phyloP scores from a whole-genome alignment of 2,113 vertebrate species.

The Setophaga kirtlandii region DNA sequence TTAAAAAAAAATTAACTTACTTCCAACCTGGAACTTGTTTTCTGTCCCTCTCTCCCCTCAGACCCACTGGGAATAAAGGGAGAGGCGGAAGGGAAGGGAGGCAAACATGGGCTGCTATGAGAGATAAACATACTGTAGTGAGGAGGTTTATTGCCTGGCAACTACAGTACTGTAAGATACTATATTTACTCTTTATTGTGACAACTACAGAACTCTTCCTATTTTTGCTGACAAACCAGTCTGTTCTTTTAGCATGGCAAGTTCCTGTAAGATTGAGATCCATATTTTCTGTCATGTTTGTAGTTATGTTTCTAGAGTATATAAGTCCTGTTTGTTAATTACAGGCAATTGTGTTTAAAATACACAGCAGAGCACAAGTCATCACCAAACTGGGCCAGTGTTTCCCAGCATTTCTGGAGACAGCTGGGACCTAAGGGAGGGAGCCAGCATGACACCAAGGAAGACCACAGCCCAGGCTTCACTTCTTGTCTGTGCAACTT shows the following conservation, averaged over 20 bases:
- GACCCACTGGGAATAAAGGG: background rate
- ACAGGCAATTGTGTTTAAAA: background rate
- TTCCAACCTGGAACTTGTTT: background rate
- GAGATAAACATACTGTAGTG: background rate
- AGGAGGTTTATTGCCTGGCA: constrained; percentile 40
- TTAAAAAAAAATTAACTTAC: background rate
- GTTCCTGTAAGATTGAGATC: background rate
- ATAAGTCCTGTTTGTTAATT: background rate
- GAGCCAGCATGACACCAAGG: background rate
- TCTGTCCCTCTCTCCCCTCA: background rate
- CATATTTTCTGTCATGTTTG: background rate
- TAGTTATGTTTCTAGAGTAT: background rate
- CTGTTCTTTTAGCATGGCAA: background rate
- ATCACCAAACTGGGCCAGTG: background rate
- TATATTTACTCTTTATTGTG: constrained; percentile 24
- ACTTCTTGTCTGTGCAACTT: background rate
- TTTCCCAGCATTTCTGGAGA: background rate
- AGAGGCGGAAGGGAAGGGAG: background rate
- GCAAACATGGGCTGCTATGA: background rate
- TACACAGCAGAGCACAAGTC: background rate
- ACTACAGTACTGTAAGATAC: background rate
- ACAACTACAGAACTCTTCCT: background rate
- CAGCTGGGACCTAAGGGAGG: background rate
- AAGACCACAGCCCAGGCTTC: background rate
- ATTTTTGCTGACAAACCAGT: background rate